Base-by-base conservation (phyloP, 2,888 invertebrate species). In the Arctia plantaginis region DNA sequence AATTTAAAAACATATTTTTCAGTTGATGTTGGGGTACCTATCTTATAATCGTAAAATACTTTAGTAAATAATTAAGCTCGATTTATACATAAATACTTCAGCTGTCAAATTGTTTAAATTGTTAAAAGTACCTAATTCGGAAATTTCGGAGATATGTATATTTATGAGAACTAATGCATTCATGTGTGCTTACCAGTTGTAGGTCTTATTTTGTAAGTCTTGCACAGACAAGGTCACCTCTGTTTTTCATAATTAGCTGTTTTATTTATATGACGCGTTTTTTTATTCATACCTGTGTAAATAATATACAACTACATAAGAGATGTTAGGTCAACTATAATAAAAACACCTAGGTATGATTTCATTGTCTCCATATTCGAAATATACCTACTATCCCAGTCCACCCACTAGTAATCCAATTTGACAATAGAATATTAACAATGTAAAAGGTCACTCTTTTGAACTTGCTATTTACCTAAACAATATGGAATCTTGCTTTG, bases 381-480 rank as follows among this genome's bases (percentile, higher is more conserved):
- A 35, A 64, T 33, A 68, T 47, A 51, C 51, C 12, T 23, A 23
- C 13, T 62, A 8, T 30, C 13, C n/a, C 3, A 12, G 35, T 66
- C 39, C 39, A 66, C 39, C 35, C 15, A 65, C 20, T 72, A 68
- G 41, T 70, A 62, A 77, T 47, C 62, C 30, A 73, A 65, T 74
- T 69, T 64, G 18, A 55, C 76, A 64, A 72, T n/a, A 64, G 39
- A 39, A 66, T 72, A 65, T 76, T 66, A 66, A 77, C 80, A 67
- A 80, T 76, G 71, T 82, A 79, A 80, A 47, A 81, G 83, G 82
- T 85, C 78, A 79, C 76, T 71, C 76, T 80, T 75, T 77, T 81
- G 80, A 85, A 85, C 81, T 83, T 81, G 75, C 75, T 81, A 81
- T 81, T 80, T 83, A 85, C 30, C 1, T 30, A 15, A 84, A 79